Evolutionary conservation across 2,797 vertebrate species (phyloP), one percentile per base, ranked within the genome.

Genomic region (Chelidonichthys spinosus): DNA sequence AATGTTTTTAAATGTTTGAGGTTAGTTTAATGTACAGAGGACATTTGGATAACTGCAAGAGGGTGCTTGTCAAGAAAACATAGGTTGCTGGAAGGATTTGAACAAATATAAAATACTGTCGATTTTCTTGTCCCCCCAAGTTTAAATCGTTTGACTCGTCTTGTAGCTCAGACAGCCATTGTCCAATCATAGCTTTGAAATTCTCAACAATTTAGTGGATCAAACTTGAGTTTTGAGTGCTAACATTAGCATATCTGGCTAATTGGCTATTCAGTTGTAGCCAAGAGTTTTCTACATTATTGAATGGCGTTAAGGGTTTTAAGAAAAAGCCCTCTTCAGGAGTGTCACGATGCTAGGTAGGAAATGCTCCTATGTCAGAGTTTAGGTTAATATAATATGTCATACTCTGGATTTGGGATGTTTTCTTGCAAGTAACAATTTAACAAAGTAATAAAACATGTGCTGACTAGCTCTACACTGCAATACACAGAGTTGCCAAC

Each of bases 321-420:
- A 25, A 25, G 25, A 14, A 68, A 69, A 68, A 37, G 11, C 11
- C 33, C 0, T 7, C 3, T 55, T 37, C 47, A 52, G 1, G 7
- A 0, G 7, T 1, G n/a, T 15, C 37, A 50, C 13, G 13, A 18
- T 53, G 7, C 39, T 36, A 6, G 36, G 36, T 2, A 9, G 44
- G 10, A 40, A 18, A 17, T 0, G 2, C 0, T 11, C 33, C 13
- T 18, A 37, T 58, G 13, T 47, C 18, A 4, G 13, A 11, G 44
- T 59, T 69, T 2, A 47, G n/a, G 7, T 35, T 13, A 18, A 69
- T 1, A 35, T 32, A 25, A 1, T 25, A 25, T 25, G 25, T 25
- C 25, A 25, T 25, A 25, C 25, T 25, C 25, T 25, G 25, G 25
- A 36, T 59, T 50, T 33, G 14, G 5, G 14, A 3, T 2, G 25